A percentile compares a stretch with the other conserved stretches of the same genome.
Evolutionary conservation across 2,113 vertebrate genomes (phyloP).

Genomic region (Rhadina sibilatrix): DNA sequence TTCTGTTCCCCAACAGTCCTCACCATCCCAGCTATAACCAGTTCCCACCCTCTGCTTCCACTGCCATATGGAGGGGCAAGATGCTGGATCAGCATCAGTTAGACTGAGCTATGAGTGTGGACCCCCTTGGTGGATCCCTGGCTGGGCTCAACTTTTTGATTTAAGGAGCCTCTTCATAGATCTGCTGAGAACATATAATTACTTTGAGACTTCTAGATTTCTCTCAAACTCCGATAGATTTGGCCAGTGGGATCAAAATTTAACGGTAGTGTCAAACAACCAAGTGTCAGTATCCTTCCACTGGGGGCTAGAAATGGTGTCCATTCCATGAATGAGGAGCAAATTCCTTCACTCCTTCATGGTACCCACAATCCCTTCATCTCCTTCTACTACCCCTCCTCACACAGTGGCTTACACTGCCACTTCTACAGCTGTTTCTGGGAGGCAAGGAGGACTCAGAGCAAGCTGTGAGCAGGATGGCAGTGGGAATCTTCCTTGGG

Average conservation of each 20-base stretch:
- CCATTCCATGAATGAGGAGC: neutral
- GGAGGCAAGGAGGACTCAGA: neutral
- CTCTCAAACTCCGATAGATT: neutral
- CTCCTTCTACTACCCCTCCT: neutral
- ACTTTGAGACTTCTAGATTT: neutral
- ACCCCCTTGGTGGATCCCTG: neutral
- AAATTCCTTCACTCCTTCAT: neutral
- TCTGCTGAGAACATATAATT: neutral
- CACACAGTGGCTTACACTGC: neutral
- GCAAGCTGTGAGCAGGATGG: neutral
- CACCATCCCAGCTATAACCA: neutral
- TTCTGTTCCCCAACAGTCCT: neutral
- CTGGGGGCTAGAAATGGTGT: neutral
- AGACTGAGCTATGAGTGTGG: accelerated
- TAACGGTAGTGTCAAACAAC: neutral
- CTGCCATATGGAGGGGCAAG: neutral
- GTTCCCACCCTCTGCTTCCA: neutral
- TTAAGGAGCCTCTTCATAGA: neutral
- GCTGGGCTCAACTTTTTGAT: neutral
- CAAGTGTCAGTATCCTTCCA: neutral
- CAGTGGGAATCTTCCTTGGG: neutral
- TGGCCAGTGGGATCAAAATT: neutral
- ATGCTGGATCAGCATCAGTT: neutral
- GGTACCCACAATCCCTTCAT: neutral
- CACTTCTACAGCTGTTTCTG: neutral